A percentile compares a stretch with the other conserved stretches of the same genome.
These are phyloP conservation scores for Lasioglossum calceatum DNA, from an alignment of 2,888 invertebrate genomes.

Conservation along the genomic window DNA sequence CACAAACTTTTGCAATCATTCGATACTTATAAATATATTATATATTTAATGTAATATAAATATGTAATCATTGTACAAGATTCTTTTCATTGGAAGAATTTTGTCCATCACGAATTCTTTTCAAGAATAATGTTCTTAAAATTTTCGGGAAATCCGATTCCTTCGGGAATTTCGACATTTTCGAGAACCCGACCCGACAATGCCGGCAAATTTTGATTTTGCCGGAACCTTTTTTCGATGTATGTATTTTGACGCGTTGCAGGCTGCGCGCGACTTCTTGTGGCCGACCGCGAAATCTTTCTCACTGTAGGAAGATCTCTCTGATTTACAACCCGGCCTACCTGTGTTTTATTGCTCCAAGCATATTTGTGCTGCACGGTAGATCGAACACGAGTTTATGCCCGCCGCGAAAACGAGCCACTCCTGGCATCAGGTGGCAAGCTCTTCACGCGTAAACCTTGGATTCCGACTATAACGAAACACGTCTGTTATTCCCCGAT, in stretches of 20 bases:
- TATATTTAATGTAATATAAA: too few species aligned
- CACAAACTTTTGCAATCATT: too few species aligned
- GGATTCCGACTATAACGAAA: not conserved
- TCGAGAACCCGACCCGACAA: too few species aligned
- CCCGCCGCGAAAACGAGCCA: not conserved
- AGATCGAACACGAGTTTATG: slow-evolving; percentile 26
- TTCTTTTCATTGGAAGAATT: too few species aligned
- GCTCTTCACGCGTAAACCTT: slow-evolving; percentile 20
- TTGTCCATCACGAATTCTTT: too few species aligned
- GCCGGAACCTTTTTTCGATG: too few species aligned
- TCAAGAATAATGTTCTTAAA: too few species aligned
- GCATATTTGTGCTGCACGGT: slow-evolving; percentile 3
- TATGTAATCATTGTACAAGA: too few species aligned
- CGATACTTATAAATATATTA: too few species aligned
- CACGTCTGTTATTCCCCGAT: not conserved
- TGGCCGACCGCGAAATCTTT: not conserved
- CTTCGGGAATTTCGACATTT: too few species aligned
- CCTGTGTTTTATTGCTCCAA: slow-evolving; percentile 39
- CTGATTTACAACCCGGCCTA: slow-evolving; percentile 41
- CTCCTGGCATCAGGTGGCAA: slow-evolving; percentile 28
- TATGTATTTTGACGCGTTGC: not conserved
- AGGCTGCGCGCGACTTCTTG: slow-evolving; percentile 37
- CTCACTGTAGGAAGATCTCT: slow-evolving; percentile 38
- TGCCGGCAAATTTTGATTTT: too few species aligned
- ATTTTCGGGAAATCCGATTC: too few species aligned